These are phyloP conservation scores for Ellobium chinense DNA, from an alignment of 2,888 invertebrate species.

Conservation along the genomic window DNA sequence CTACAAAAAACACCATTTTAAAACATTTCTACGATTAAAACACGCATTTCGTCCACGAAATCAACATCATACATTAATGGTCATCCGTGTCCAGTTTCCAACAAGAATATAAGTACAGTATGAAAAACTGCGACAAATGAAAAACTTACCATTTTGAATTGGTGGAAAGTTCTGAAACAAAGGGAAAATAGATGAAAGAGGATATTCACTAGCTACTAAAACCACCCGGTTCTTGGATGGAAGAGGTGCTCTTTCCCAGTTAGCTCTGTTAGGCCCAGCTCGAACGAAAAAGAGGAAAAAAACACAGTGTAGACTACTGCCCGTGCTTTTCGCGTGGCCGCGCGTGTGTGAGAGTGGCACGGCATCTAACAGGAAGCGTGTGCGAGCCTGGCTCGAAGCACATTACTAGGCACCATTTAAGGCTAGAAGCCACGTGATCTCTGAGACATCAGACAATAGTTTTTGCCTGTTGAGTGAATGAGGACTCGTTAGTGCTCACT, in stretches of 20 bases:
- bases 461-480: background rate
- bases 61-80: too few species aligned
- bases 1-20: too few species aligned
- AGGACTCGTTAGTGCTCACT: background rate
- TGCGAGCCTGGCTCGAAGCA: background rate
- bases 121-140: too few species aligned
- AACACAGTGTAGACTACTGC: background rate
- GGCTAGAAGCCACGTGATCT: constrained; percentile 20
- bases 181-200: background rate
- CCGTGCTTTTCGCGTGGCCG: background rate
- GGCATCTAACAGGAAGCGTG: constrained; percentile 2
- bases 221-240: background rate
- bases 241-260: background rate
- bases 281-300: constrained; percentile 3
- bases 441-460: background rate
- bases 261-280: constrained; percentile 1
- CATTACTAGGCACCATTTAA: constrained; percentile 26
- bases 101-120: too few species aligned
- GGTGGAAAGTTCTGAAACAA: constrained; percentile 24
- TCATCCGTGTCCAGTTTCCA: too few species aligned
- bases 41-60: too few species aligned
- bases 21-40: too few species aligned
- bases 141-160: constrained; percentile 28
- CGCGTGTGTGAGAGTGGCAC: constrained; percentile 13
- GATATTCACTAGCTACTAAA: constrained; percentile 19